These are phyloP conservation scores for Cordilura impudica DNA, from an alignment of 2,888 invertebrate genomes.

Conservation along the genomic window DNA sequence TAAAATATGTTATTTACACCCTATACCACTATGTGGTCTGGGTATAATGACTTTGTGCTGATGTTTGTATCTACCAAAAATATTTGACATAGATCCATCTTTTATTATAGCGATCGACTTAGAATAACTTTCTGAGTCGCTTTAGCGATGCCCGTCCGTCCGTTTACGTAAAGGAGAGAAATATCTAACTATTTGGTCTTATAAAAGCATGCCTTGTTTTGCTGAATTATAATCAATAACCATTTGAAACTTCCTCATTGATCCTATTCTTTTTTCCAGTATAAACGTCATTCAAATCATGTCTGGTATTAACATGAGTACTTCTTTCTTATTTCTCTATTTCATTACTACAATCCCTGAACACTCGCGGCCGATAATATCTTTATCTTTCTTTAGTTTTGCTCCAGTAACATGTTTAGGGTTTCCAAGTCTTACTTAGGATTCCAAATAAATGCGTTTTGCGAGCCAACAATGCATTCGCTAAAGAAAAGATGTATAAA, in stretches of 20 bases:
- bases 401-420: no score
- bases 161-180: slow-evolving; percentile 33
- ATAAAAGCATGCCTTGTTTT: slow-evolving; percentile 16
- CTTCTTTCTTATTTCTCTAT: slow-evolving; percentile 3
- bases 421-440: no score
- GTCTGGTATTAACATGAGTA: slow-evolving; percentile 19
- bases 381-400: background rate
- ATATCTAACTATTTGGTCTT: slow-evolving; percentile 29
- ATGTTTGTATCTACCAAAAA: no score
- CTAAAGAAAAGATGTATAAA: no score
- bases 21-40: no score
- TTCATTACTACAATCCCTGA: no score
- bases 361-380: background rate
- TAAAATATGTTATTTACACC: slow-evolving; percentile 17
- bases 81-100: no score
- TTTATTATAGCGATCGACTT: background rate
- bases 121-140: no score
- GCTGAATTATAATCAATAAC: slow-evolving; percentile 5
- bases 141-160: slow-evolving; percentile 10
- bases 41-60: no score
- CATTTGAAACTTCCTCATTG: background rate
- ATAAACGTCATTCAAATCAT: slow-evolving; percentile 16
- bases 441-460: no score
- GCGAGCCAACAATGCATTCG: no score
- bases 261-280: slow-evolving; percentile 16